Conservation (phyloP, 35 echinoderm and acorn worm genomes). For the Apostichopus japonicus region DNA sequence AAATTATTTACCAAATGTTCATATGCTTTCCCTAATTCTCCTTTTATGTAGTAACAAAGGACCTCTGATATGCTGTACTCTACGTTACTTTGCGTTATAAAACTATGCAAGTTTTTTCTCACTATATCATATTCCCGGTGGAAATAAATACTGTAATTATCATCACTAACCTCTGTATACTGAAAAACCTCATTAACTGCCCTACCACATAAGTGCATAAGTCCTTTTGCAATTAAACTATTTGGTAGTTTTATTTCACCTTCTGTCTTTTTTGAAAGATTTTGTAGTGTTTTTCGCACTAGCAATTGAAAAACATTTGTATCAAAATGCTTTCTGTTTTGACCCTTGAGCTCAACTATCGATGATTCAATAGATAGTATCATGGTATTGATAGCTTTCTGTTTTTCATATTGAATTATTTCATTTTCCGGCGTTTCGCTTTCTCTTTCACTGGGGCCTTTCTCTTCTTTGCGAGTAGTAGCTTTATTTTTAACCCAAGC, state of each 20-base stretch:
- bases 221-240: too few species aligned
- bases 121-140: not conserved
- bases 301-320: not conserved
- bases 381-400: not conserved
- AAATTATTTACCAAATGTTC: not conserved
- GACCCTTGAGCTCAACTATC: not conserved
- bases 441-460: not conserved
- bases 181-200: too few species aligned
- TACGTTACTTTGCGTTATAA: not conserved
- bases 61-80: not conserved
- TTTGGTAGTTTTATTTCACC: too few species aligned
- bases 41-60: not conserved
- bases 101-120: not conserved
- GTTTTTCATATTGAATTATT: not conserved
- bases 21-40: not conserved
- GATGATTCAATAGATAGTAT: not conserved
- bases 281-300: too few species aligned
- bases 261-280: too few species aligned
- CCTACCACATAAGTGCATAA: too few species aligned
- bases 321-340: not conserved
- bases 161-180: too few species aligned
- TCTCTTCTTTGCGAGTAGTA: too few species aligned
- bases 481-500: not conserved
- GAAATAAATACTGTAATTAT: not conserved
- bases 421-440: not conserved